Base-by-base conservation (phyloP, 2,113 vertebrate genomes). In the Elephas maximus region DNA sequence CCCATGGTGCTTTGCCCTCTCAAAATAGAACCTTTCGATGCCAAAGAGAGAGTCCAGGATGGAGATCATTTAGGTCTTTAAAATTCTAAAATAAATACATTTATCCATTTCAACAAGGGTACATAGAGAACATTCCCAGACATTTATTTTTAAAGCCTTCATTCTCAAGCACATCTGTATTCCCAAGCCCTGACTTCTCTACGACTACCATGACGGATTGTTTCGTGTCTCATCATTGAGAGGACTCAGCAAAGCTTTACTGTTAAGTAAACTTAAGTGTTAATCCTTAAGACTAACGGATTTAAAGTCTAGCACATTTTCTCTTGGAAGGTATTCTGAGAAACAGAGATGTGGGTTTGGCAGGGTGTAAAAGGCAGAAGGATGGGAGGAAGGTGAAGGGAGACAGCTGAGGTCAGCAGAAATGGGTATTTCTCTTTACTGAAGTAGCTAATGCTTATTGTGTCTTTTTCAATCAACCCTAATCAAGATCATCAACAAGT, bases 311-410 rank as follows among this genome's bases (percentile, higher is more conserved):
- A 21, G 87, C 37, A 3, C 5, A 17, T 1, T 11, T 80, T 57
- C 65, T 62, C 82, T 4, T 83, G 48, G 44, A 12, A 57, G 2
- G 10, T 20, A 1, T 1, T n/a, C 65, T 12, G 65, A 37, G 84
- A 24, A 44, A 74, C 79, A 12, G 8, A 8, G 67, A 30, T 11
- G 45, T 44, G 78, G 51, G 17, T 44, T 24, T 6, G 14, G 14
- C 0, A 28, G 33, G 6, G 5, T 5, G 14, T 5, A 20, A 21
- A 3, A 23, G 45, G 30, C 11, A 45, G n/a, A 17, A 7, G 33
- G 21, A 1, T 2, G 0, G 33, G 67, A 51, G 7, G 10, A 4
- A 77, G 24, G 6, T 0, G 2, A 17, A 1, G 24, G 0, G 1
- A 30, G 48, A n/a, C 3, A 0, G 23, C 62, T 1, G 3, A 4